Evolutionary conservation across 2,797 vertebrate genomes (phyloP).

Genomic region (Cuculus canorus): DNA sequence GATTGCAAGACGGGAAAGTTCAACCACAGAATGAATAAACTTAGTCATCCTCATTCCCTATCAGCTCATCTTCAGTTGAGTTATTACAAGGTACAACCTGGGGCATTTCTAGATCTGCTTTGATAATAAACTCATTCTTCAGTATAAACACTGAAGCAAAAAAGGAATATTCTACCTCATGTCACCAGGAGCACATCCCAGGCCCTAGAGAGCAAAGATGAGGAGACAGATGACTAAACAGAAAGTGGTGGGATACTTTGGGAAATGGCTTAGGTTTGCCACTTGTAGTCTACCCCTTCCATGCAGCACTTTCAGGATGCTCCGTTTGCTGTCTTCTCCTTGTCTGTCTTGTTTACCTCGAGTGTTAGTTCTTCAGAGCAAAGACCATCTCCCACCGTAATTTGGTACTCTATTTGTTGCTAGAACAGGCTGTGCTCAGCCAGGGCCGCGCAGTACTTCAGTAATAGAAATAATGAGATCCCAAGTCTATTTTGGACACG

Average conservation of each 20-base stretch:
- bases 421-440: conserved; percentile 28
- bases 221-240: background rate
- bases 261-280: background rate
- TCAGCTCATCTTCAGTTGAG: background rate
- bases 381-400: background rate
- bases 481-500: conserved; percentile 38
- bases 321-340: background rate
- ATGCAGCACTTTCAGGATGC: fast-evolving
- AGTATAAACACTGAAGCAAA: background rate
- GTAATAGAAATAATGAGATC: conserved; percentile 18
- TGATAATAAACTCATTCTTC: background rate
- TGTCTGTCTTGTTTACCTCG: background rate
- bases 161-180: background rate
- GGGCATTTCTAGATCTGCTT: conserved; percentile 1
- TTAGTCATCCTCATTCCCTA: conserved; percentile 15
- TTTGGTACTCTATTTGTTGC: background rate
- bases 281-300: background rate
- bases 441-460: conserved; percentile 17
- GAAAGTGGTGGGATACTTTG: background rate
- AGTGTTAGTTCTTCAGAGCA: background rate
- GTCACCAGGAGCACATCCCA: background rate
- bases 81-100: background rate
- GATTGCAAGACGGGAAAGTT: conserved; percentile 47
- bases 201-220: background rate
- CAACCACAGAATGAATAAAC: conserved; percentile 54